A percentile compares a stretch with the other conserved stretches of the same genome.
Conservation (phyloP, 2,797 vertebrate species). For the Coregonus ussuriensis region DNA sequence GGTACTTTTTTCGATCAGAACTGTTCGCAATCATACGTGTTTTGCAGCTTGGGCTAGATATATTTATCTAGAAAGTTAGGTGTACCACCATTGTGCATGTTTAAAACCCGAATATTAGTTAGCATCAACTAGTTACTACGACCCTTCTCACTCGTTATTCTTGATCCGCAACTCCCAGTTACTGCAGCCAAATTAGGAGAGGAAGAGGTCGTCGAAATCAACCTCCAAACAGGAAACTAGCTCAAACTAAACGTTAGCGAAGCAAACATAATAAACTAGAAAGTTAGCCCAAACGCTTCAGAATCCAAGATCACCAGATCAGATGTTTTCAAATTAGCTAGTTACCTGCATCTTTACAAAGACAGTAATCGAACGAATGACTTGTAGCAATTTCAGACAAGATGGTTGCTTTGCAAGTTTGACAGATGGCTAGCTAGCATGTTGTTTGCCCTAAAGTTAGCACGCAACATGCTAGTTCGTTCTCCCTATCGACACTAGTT, state of each 20-base stretch:
- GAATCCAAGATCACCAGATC: background rate
- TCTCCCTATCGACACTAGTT: background rate
- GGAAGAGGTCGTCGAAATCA: conserved; percentile 49
- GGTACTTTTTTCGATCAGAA: background rate
- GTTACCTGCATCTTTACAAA: background rate
- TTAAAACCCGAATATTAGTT: background rate
- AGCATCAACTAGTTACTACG: background rate
- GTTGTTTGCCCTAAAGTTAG: background rate
- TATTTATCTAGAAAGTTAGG: background rate
- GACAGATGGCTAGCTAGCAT: background rate
- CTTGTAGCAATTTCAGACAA: conserved; percentile 4
- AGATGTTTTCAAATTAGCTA: background rate
- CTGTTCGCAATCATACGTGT: background rate
- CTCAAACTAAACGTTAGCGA: conserved; percentile 16
- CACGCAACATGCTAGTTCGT: background rate
- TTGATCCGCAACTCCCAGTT: background rate
- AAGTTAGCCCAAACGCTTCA: background rate
- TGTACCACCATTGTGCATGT: background rate
- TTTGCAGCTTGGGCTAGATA: background rate
- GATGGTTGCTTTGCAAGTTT: conserved; percentile 9
- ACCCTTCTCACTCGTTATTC: background rate
- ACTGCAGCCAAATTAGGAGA: background rate
- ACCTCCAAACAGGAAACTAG: conserved; percentile 41
- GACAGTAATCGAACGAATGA: background rate
- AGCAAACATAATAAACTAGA: background rate